Percentiles rank a stretch among this genome's conserved stretches.
These are phyloP conservation scores for Luscinia luscinia DNA, from an alignment of 2,797 vertebrate genomes.

Conservation along the genomic window DNA sequence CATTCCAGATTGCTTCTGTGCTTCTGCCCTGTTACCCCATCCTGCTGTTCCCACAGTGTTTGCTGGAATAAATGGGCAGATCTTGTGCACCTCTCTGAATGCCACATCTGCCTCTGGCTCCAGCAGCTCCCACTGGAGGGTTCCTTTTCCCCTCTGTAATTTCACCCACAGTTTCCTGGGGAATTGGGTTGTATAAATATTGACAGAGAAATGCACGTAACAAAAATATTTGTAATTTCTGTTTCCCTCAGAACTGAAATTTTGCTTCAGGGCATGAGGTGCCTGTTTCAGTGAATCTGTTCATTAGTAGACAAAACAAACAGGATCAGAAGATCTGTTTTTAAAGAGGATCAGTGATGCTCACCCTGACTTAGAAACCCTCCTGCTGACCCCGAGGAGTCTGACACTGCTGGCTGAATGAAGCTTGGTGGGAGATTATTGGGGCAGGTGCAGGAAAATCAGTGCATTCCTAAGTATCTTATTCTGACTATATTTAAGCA, in stretches of 20 bases:
- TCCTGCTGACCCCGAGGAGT: not conserved
- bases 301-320: not conserved
- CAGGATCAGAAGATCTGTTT: not conserved
- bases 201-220: not conserved
- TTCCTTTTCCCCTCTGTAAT: not conserved
- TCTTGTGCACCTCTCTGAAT: not conserved
- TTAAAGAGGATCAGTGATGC: not conserved
- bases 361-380: not conserved
- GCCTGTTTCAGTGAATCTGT: not conserved
- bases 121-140: fast-evolving
- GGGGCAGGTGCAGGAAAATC: not conserved
- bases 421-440: not conserved
- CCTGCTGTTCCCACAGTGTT: not conserved
- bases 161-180: not conserved
- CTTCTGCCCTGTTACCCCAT: not conserved
- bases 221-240: not conserved
- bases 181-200: not conserved
- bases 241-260: not conserved
- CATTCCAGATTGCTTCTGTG: slow-evolving; percentile 31
- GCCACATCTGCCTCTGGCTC: fast-evolving
- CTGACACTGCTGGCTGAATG: not conserved
- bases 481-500: not conserved
- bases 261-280: not conserved
- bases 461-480: not conserved
- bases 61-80: not conserved